These are phyloP conservation scores for Icerya purchasi DNA, from an alignment of 2,888 invertebrate genomes.

Conservation along the genomic window DNA sequence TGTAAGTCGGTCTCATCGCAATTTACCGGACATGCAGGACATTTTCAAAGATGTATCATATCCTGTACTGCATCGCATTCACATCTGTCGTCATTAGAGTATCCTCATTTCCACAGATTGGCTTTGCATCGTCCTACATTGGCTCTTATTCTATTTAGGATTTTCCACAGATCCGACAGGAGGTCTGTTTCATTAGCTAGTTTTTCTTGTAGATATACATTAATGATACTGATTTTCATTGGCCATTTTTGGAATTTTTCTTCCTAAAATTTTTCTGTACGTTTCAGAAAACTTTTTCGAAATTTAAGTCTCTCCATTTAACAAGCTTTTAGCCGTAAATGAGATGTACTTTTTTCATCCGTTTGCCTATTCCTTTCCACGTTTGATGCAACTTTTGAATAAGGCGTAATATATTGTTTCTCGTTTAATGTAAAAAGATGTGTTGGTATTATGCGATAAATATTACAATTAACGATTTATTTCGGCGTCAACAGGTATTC, in stretches of 20 bases:
- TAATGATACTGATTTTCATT: neutral
- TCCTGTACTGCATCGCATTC: neutral
- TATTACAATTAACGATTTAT: no score
- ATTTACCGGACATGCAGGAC: neutral
- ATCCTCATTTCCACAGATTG: neutral
- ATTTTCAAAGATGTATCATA: neutral
- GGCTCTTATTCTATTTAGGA: neutral
- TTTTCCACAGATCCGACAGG: neutral
- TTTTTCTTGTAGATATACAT: neutral
- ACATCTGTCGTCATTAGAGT: neutral
- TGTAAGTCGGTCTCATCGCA: neutral
- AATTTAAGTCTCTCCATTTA: neutral
- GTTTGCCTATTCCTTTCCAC: neutral
- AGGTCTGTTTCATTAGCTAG: neutral
- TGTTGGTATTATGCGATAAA: no score
- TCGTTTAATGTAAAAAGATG: no score
- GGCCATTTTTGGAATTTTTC: neutral
- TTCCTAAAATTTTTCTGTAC: neutral
- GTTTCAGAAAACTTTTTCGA: neutral
- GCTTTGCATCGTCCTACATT: neutral
- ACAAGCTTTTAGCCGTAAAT: neutral
- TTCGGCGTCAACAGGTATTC: slow-evolving; percentile 29
- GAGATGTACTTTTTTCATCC: neutral
- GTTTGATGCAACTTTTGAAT: neutral
- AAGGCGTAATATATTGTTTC: no score